Base-by-base conservation (phyloP, 2,888 invertebrate genomes). In the Philaethria dido region DNA sequence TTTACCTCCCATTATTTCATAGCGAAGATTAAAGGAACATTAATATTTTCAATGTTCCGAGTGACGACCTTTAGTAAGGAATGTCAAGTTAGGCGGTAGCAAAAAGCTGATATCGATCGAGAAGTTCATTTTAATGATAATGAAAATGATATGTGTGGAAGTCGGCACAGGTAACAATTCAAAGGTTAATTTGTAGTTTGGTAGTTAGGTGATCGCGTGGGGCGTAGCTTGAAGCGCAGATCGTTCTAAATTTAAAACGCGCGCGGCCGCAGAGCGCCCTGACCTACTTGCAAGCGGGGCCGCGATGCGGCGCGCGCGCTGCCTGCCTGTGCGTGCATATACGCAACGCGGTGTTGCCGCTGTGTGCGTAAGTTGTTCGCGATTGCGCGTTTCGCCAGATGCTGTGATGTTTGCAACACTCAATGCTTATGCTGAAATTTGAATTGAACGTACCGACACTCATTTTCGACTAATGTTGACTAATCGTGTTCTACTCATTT, bases 171-270 rank as follows among this genome's bases (percentile, higher is more conserved):
- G 71, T 67, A 71, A 66, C 59, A 50, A 59, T 64, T 64, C 62
- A 69, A 80, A 79, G 80, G 75, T 85, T 83, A 83, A 85, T 80
- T 83, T 78, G 80, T 86, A 86, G 85, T 86, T 87, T 81, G 83
- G 80, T 86, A 86, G 85, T 85, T 87, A 82, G 84, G 80, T 77
- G 84, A 86, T 87, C 79, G 85, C 80, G 82, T 83, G 81, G 89
- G 89, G 89, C 86, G 88, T 88, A 87, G 89, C 83, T 85, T 87
- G 82, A 88, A 88, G 87, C 88, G 89, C 88, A 82, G 87, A 90
- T 92, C 87, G 89, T 87, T 92, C 92, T 92, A 92, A 91, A 91
- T 91, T 91, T 92, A 92, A 88, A 92, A 88, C 89, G 87, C 89
- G 89, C 89, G 86, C 91, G 88, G 89, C 89, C 90, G 86, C 91